Evolutionary conservation across 2,113 vertebrate species (phyloP).

Genomic region (Aegithalos caudatus): DNA sequence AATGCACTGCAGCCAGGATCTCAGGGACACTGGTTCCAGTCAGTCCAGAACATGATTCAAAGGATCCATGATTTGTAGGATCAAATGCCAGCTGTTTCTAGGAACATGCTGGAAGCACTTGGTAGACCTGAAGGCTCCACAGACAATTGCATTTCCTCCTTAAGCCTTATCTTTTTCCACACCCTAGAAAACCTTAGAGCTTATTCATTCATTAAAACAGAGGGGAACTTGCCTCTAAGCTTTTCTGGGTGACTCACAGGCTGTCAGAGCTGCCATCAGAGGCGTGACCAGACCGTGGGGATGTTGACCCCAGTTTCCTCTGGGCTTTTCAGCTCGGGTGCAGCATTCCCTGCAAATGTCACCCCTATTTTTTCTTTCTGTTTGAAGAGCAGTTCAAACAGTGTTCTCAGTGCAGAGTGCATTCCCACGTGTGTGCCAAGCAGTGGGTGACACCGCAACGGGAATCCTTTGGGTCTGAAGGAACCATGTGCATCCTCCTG

Average conservation of each 20-base stretch:
- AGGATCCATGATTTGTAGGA: not conserved
- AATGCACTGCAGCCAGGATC: not conserved
- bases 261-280: not conserved
- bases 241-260: not conserved
- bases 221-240: conserved; percentile 42
- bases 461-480: not conserved
- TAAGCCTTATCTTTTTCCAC: conserved; percentile 46
- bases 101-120: not conserved
- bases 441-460: not conserved
- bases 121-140: not conserved
- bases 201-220: conserved; percentile 57
- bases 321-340: not conserved
- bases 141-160: conserved; percentile 12
- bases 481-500: not conserved
- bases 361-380: not conserved
- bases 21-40: not conserved
- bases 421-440: not conserved
- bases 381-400: not conserved
- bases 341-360: not conserved
- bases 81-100: not conserved
- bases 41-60: not conserved
- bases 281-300: not conserved
- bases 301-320: not conserved
- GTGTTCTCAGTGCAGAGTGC: not conserved
- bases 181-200: conserved; percentile 9